Evolutionary conservation across 2,888 invertebrate genomes (phyloP).

Genomic region (Campopleginae sp.): DNA sequence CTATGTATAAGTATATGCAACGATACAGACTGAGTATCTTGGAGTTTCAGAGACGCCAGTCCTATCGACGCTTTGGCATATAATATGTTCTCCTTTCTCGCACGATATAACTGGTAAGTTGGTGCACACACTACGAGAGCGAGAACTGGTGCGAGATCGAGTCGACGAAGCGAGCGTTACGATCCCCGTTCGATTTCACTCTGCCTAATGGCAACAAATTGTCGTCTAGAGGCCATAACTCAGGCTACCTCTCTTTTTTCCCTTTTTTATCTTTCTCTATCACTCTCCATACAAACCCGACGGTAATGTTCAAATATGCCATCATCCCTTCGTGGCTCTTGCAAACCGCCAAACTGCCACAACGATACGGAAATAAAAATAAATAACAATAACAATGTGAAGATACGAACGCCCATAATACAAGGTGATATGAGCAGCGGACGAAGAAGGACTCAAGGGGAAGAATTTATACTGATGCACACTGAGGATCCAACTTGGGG

Average conservation of each 20-base stretch:
- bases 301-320: slow-evolving; percentile 57
- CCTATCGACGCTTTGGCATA: slow-evolving; percentile 53
- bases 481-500: slow-evolving; percentile 2
- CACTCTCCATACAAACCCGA: slow-evolving; percentile 43
- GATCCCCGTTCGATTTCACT: slow-evolving; percentile 76
- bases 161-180: slow-evolving; percentile 65
- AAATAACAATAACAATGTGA: slow-evolving; percentile 37
- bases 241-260: slow-evolving; percentile 49
- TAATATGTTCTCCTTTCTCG: slow-evolving; percentile 48
- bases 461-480: slow-evolving; percentile 26
- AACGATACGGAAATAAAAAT: slow-evolving; percentile 44
- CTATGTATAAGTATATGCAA: slow-evolving; percentile 14
- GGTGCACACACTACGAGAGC: slow-evolving; percentile 12
- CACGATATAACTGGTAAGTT: slow-evolving; percentile 62
- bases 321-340: slow-evolving; percentile 28
- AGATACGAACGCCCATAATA: slow-evolving; percentile 9
- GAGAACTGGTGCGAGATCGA: slow-evolving; percentile 53
- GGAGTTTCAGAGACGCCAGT: slow-evolving; percentile 40
- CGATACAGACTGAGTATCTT: slow-evolving; percentile 37
- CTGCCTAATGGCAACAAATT: slow-evolving; percentile 78
- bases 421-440: not conserved
- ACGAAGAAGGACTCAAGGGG: not conserved
- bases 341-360: slow-evolving; percentile 52
- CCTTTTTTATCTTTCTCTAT: slow-evolving; percentile 43
- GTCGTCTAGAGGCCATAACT: slow-evolving; percentile 73